Evolutionary conservation across 2,113 vertebrate species (phyloP).

Genomic region (Thamnaconus septentrionalis): DNA sequence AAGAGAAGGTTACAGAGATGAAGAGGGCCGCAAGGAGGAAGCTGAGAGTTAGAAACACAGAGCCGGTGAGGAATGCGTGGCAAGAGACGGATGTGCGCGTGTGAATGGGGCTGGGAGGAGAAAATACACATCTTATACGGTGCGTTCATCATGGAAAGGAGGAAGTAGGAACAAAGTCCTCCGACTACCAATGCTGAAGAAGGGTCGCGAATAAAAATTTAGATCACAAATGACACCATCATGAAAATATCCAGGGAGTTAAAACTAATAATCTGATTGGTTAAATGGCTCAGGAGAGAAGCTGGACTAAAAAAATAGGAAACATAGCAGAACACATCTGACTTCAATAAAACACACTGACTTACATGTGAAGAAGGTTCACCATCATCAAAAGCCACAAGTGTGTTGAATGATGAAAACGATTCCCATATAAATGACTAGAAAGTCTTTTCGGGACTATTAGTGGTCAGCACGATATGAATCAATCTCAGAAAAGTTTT

Average conservation of each 20-base stretch:
- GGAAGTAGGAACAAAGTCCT: neutral
- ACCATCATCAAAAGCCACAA: no score
- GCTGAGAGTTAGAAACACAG: slow-evolving; percentile 63
- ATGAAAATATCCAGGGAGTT: no score
- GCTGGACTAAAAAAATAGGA: no score
- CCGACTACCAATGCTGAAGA: neutral
- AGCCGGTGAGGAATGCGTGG: slow-evolving; percentile 52
- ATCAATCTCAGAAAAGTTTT: neutral
- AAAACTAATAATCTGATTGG: no score
- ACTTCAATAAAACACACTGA: no score
- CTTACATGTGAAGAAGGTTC: no score
- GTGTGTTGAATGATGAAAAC: no score
- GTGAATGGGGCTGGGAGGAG: slow-evolving; percentile 56
- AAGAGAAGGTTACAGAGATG: slow-evolving; percentile 66
- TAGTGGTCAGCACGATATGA: no score
- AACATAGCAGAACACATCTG: no score
- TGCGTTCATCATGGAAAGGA: slow-evolving; percentile 20
- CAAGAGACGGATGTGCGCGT: slow-evolving; percentile 52
- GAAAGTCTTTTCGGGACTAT: no score
- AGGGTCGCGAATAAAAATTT: neutral
- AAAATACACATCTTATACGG: slow-evolving; percentile 47
- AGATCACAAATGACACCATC: neutral
- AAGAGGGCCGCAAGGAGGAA: slow-evolving; percentile 60
- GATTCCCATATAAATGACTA: no score
- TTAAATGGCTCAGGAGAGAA: no score